A percentile compares a stretch with the other conserved stretches of the same genome.
Conservation (phyloP, 2,113 vertebrate genomes). For the Sinocyclocheilus grahami region DNA sequence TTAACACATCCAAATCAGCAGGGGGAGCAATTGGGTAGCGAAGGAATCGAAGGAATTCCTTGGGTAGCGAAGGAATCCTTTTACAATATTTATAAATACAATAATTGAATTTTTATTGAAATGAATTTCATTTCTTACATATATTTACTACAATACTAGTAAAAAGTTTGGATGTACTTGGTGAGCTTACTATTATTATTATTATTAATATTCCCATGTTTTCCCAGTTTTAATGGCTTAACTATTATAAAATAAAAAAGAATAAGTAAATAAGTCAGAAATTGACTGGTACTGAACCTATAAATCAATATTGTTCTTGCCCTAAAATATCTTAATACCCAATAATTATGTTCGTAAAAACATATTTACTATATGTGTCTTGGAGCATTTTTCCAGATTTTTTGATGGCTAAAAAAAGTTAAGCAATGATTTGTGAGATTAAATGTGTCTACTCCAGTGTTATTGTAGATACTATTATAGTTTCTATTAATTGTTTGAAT, state of each 20-base stretch:
- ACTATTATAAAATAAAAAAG: neutral
- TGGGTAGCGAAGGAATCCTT: neutral
- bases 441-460: neutral
- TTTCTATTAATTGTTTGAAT: neutral
- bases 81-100: neutral
- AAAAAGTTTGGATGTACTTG: neutral
- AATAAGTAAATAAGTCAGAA: neutral
- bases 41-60: neutral
- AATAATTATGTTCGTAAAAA: neutral
- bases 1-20: neutral
- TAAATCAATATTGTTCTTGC: neutral
- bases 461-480: neutral
- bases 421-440: neutral
- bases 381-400: rapidly evolving
- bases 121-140: neutral
- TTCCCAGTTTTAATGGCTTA: no score
- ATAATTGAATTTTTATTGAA: neutral
- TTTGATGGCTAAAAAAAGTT: neutral
- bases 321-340: neutral
- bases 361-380: neutral
- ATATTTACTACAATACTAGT: neutral
- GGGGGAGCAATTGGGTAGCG: neutral
- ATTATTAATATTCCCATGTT: no score
- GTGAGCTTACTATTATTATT: no score
- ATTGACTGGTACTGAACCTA: neutral